Evolutionary conservation across 1,140 invertebrate species (phyloP).

Genomic region (Lordiphosa stackelbergi): DNA sequence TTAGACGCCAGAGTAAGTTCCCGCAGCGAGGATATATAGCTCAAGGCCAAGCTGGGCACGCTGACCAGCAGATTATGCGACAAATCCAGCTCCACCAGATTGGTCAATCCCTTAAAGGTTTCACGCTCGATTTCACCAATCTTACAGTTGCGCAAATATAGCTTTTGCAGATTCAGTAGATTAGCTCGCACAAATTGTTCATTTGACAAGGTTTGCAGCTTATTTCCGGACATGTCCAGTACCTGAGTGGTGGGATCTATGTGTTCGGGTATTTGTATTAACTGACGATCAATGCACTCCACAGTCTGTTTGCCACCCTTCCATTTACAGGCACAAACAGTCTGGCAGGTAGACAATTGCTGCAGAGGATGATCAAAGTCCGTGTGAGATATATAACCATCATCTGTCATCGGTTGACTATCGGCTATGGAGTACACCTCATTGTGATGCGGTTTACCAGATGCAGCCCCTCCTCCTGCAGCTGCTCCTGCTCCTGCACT

Average conservation of each 20-base stretch:
- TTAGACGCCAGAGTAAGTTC: slow-evolving; percentile 89
- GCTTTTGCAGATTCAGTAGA: slow-evolving; percentile 90
- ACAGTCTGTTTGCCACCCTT: slow-evolving; percentile 94
- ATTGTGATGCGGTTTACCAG: slow-evolving; percentile 38
- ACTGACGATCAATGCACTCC: slow-evolving; percentile 88
- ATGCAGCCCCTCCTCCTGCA: neutral
- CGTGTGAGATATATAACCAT: slow-evolving; percentile 52
- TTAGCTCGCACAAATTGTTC: slow-evolving; percentile 88
- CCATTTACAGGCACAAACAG: slow-evolving; percentile 93
- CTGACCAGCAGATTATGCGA: slow-evolving; percentile 88
- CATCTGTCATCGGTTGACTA: slow-evolving; percentile 70
- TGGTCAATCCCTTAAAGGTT: slow-evolving; percentile 89
- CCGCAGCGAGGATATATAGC: slow-evolving; percentile 86
- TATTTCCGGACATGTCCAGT: slow-evolving; percentile 90
- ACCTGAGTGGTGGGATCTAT: slow-evolving; percentile 93
- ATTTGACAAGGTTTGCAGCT: slow-evolving; percentile 87
- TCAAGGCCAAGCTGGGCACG: slow-evolving; percentile 87
- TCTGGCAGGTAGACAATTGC: slow-evolving; percentile 81
- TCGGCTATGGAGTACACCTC: slow-evolving; percentile 68
- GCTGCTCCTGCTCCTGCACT: slow-evolving; percentile 5
- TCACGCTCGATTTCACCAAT: slow-evolving; percentile 90
- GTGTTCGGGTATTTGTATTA: slow-evolving; percentile 88
- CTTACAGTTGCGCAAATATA: slow-evolving; percentile 88
- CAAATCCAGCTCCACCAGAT: slow-evolving; percentile 92
- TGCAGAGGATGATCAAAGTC: slow-evolving; percentile 43